Evolutionary conservation across 2,113 vertebrate genomes (phyloP).

Genomic region (Mellivora capensis): DNA sequence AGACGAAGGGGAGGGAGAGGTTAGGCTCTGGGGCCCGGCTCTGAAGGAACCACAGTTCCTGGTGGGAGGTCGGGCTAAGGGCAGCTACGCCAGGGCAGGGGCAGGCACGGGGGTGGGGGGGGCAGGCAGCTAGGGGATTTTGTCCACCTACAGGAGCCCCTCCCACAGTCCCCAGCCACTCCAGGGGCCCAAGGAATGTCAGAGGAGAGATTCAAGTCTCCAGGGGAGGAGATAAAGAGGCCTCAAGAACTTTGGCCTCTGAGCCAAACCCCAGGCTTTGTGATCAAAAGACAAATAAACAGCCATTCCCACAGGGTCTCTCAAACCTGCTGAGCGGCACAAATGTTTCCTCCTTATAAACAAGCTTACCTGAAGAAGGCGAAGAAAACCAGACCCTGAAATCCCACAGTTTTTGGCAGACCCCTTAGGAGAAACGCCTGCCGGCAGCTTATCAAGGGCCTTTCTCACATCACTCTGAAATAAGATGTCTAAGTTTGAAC

Average conservation of each 20-base stretch:
- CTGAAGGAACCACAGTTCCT: conserved; percentile 13
- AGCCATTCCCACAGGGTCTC: conserved; percentile 39
- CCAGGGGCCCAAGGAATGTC: conserved; percentile 36
- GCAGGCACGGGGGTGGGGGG: not conserved
- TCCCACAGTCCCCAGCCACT: not conserved
- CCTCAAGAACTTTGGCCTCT: conserved; percentile 51
- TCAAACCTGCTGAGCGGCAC: conserved; percentile 42
- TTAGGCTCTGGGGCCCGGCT: not conserved
- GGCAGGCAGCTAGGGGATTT: not conserved
- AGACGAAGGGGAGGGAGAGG: not conserved
- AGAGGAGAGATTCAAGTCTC: conserved; percentile 47
- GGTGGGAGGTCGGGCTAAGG: conserved; percentile 47
- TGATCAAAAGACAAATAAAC: conserved; percentile 73
- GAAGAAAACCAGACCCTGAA: conserved; percentile 41
- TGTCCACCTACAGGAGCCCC: conserved; percentile 24
- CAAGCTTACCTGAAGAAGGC: conserved; percentile 52
- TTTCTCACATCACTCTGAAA: conserved; percentile 41
- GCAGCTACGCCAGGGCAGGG: not conserved
- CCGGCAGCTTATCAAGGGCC: not conserved
- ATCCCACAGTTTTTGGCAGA: conserved; percentile 40
- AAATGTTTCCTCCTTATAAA: conserved; percentile 57
- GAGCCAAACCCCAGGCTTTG: conserved; percentile 60
- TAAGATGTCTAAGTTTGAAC: conserved; percentile 49
- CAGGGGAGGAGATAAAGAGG: conserved; percentile 45
- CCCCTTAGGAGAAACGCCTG: conserved; percentile 38